Evolutionary conservation across 2,888 invertebrate species (phyloP).

Genomic region (Drosophila merina): DNA sequence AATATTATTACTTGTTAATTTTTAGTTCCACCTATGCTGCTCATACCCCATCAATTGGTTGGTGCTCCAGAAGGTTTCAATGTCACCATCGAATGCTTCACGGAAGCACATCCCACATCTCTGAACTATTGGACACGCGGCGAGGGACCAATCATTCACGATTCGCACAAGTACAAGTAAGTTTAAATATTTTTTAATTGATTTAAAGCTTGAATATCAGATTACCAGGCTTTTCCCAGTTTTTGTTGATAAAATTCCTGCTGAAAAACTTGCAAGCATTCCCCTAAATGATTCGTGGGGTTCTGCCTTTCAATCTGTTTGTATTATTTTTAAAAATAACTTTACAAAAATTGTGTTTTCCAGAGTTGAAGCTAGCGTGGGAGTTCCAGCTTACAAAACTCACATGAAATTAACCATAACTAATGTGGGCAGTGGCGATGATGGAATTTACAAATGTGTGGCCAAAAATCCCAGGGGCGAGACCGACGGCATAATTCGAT

Average conservation of each 20-base stretch:
- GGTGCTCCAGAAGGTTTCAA: constrained; percentile 93
- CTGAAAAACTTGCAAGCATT: no score
- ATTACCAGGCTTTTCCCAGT: no score
- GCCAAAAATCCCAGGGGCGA: constrained; percentile 95
- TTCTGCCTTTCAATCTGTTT: no score
- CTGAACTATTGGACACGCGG: constrained; percentile 95
- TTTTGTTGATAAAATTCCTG: no score
- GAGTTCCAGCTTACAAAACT: constrained; percentile 91
- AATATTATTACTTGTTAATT: not conserved
- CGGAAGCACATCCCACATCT: constrained; percentile 96
- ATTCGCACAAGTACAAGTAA: constrained; percentile 91
- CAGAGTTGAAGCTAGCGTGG: constrained; percentile 87
- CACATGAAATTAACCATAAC: constrained; percentile 94
- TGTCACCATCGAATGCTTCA: constrained; percentile 94
- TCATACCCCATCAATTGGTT: constrained; percentile 95
- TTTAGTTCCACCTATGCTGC: constrained; percentile 94
- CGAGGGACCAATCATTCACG: constrained; percentile 95
- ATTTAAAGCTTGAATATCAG: no score
- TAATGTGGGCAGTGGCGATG: constrained; percentile 91
- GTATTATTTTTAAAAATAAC: no score
- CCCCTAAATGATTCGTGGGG: no score
- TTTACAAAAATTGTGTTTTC: no score
- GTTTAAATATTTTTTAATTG: not conserved
- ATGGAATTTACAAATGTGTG: constrained; percentile 93
- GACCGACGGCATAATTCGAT: constrained; percentile 93